phyloP scores from a whole-genome alignment of 2,113 vertebrate species.

The Dasyurus viverrinus region DNA sequence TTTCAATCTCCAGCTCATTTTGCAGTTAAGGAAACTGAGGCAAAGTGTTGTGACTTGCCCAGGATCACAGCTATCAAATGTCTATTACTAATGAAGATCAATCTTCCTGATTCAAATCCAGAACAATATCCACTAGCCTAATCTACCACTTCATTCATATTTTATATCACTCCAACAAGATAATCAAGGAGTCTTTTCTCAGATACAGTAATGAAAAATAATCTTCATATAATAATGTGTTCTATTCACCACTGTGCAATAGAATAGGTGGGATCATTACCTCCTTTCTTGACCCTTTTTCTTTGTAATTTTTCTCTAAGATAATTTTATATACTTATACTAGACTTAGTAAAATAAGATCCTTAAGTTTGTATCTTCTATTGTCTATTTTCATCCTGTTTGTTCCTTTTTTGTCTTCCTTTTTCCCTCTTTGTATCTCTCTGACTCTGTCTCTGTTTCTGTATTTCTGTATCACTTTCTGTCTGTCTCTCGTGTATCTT shows the following conservation, averaged over 20 bases:
- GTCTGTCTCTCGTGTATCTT: neutral
- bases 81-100: too few species aligned
- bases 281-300: too few species aligned
- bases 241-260: too few species aligned
- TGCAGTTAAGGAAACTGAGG: neutral
- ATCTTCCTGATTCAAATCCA: too few species aligned
- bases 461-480: neutral
- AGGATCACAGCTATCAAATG: neutral
- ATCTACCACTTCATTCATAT: neutral
- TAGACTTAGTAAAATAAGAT: neutral
- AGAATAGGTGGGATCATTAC: too few species aligned
- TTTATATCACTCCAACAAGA: too few species aligned
- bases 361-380: neutral
- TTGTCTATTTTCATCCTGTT: neutral
- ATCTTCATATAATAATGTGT: too few species aligned
- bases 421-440: too few species aligned
- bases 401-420: neutral
- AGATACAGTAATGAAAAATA: too few species aligned
- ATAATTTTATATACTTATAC: neutral
- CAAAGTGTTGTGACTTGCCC: neutral
- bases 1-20: too few species aligned
- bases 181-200: too few species aligned
- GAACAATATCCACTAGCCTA: neutral
- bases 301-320: neutral
- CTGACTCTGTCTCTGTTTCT: neutral